Evolutionary conservation across 2,113 vertebrate species (phyloP), one percentile per base, ranked within the genome.

Genomic region (Heterotis niloticus): DNA sequence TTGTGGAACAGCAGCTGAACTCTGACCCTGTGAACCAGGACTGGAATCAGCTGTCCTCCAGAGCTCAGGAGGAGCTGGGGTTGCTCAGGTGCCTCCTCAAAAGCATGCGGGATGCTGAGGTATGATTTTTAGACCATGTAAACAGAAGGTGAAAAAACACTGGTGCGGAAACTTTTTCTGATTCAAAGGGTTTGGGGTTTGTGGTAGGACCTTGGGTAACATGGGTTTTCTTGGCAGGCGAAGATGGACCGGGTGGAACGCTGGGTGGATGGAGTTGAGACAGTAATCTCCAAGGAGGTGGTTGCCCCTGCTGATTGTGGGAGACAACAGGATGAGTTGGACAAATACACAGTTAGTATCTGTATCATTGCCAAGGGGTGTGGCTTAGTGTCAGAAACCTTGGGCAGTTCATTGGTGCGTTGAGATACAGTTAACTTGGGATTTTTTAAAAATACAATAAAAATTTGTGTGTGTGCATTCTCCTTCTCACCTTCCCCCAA

Each of bases 71-170:
- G 73, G 94, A 96, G 78, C 81, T 94, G 65, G 90, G 91, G 72
- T 84, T 90, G 56, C 87, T 98, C 76, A 93, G 96, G 88, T 96
- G 96, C 87, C 88, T 95, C 81, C 78, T 86, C 77, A 92, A 93
- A 51, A 96, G 93, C 88, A 77, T 98, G 88, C 94, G 90, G 88
- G 81, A 93, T 80, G 93, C 95, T 87, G 93, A 96, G 95, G 98
- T 98, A 83, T 10, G 90, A 88, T 26, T 26, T 44, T 12, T n/a
- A 1, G 10, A n/a, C 23, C 64, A 67, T 13, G 10, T 24, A n/a
- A 5, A 14, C 44, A 7, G 13, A 62, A 62, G 13, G 12, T 59
- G 57, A 11, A 62, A 65, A 29, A 29, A 28, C 66, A 16, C 1
- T 23, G 20, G 14, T 10, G 10, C 64, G 23, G 64, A 24, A 66